Percentiles rank a stretch among this genome's conserved stretches.
These are phyloP conservation scores for Stenolophus ochropezus DNA, from an alignment of 2,888 invertebrate genomes.

Conservation along the genomic window DNA sequence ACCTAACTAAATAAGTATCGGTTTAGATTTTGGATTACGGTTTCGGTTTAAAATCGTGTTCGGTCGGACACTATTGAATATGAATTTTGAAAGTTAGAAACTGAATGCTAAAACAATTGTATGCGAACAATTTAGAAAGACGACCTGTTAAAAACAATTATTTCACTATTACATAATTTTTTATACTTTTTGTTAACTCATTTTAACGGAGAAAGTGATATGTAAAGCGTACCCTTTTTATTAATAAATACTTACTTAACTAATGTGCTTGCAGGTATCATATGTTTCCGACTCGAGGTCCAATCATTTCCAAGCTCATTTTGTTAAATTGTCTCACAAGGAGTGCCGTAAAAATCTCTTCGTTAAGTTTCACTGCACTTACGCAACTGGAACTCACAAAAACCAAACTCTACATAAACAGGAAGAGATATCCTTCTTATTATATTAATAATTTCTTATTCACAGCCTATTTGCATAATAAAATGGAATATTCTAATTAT, in stretches of 20 bases:
- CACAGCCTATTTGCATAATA: neutral
- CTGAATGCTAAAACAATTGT: neutral
- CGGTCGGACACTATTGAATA: too few relatives aligned
- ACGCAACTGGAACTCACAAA: slow-evolving; percentile 29
- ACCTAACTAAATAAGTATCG: too few relatives aligned
- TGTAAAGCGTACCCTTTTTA: slow-evolving; percentile 14
- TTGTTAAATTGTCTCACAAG: slow-evolving; percentile 13
- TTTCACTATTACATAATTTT: neutral
- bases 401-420: neutral
- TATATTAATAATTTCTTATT: neutral
- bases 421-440: slow-evolving; percentile 30
- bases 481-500: neutral
- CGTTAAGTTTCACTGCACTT: slow-evolving; percentile 27
- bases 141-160: neutral
- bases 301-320: slow-evolving; percentile 32
- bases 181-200: neutral
- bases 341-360: slow-evolving; percentile 18
- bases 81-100: too few relatives aligned
- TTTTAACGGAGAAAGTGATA: slow-evolving; percentile 23
- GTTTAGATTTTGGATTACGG: too few relatives aligned
- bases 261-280: slow-evolving; percentile 8
- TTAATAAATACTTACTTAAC: slow-evolving; percentile 4
- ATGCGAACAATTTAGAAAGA: neutral
- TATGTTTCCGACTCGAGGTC: slow-evolving; percentile 6
- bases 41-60: too few relatives aligned